Evolutionary conservation across 2,113 vertebrate genomes (phyloP), one percentile per base, ranked within the genome.

Genomic region (Poicephalus meyeri): DNA sequence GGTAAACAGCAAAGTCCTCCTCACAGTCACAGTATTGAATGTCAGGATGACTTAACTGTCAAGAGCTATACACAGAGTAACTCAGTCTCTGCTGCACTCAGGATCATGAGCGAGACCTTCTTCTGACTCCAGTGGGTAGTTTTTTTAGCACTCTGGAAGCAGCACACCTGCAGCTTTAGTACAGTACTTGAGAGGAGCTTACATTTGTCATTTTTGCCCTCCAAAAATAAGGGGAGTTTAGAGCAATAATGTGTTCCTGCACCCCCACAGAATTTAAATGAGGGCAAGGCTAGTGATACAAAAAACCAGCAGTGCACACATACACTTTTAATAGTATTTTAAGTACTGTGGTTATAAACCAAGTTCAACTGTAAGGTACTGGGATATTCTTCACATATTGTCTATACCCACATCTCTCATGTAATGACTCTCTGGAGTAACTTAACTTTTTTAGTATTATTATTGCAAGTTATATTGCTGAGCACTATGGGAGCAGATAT

Each of bases 401-500:
- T 79, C 95, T 92, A 31, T 23, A 91, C 49, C 53, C 86, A 64
- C 81, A 68, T 44, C 60, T 61, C 74, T 79, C 85, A 88, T 69
- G 42, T 90, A 97, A 92, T 49, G 78, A 63, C 12, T 95, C 97
- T 95, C 97, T 42, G 31, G 94, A 77, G 97, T 80, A 70, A 92
- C 70, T 52, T 96, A 94, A 97, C 93, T 80, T 86, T 74, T 95
- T 91, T 94, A 79, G 47, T 65, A 76, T 97, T 98, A 94, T 88
- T 97, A 96, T 95, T 94, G 91, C 85, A 93, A 96, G 89, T 92
- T 96, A 92, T 86, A 82, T 77, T 80, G 71, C 77, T 96, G 86
- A 94, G 96, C 80, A 94, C 82, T 86, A 84, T 28, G 85, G 91
- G 95, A 90, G 95, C 91, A 44, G 42, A 94, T 95, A 98, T 96